Conservation (phyloP, 2,113 vertebrate genomes). For the Osmerus mordax region DNA sequence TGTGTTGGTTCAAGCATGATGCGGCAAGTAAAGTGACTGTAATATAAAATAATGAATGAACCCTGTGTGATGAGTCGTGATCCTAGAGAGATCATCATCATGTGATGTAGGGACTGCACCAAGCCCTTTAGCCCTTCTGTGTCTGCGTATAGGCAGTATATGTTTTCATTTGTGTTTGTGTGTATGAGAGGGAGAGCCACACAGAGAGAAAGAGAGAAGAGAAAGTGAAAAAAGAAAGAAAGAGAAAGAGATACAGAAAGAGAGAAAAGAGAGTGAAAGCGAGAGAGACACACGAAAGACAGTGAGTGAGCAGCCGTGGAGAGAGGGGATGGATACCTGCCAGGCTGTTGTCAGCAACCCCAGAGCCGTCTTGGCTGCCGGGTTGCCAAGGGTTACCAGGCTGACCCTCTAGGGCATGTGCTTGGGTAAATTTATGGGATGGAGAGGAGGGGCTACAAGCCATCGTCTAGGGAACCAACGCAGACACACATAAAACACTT, state of each 20-base stretch:
- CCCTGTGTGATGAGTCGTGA: too few relatives aligned
- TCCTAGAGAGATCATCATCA: too few relatives aligned
- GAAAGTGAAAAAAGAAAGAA: too few relatives aligned
- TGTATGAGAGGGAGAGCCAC: constrained; percentile 11
- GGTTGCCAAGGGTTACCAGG: constrained; percentile 64
- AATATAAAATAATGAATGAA: too few relatives aligned
- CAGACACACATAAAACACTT: constrained; percentile 43
- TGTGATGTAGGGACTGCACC: too few relatives aligned
- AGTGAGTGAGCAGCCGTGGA: too few relatives aligned
- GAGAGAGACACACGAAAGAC: constrained; percentile 1
- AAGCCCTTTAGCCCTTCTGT: neutral
- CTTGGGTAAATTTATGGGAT: constrained; percentile 73
- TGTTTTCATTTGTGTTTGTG: constrained; percentile 7
- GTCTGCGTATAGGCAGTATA: neutral
- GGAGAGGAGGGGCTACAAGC: constrained; percentile 53
- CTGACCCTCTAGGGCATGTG: constrained; percentile 63
- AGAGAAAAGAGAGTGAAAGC: too few relatives aligned
- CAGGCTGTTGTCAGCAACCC: constrained; percentile 54
- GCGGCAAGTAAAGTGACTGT: too few relatives aligned
- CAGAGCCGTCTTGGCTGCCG: constrained; percentile 34
- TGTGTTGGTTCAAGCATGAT: too few relatives aligned
- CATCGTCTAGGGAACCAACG: constrained; percentile 65
- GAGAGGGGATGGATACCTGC: constrained; percentile 40
- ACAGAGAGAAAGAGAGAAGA: too few relatives aligned
- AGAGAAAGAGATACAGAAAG: too few relatives aligned